phyloP scores from a whole-genome alignment of 2,888 invertebrate species.

The Parochlus steinenii region DNA sequence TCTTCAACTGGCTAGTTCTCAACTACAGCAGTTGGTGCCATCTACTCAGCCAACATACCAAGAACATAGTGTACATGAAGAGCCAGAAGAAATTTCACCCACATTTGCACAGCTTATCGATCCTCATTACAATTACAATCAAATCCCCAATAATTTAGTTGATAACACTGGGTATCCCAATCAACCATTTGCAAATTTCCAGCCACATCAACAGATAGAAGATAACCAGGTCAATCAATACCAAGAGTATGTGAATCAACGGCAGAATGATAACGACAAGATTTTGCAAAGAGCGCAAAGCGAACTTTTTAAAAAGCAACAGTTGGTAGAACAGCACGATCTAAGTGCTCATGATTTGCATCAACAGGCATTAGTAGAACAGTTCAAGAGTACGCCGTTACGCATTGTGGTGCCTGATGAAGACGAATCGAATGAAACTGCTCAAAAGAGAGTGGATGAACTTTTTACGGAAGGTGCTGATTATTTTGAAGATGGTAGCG shows the following conservation, averaged over 20 bases:
- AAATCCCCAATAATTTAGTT: background rate
- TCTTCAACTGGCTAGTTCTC: constrained; percentile 2
- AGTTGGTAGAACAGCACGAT: constrained; percentile 17
- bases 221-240: constrained; percentile 4
- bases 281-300: constrained; percentile 19
- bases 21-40: background rate
- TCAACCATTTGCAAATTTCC: constrained; percentile 10
- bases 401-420: constrained; percentile 35
- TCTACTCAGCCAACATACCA: constrained; percentile 3
- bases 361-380: constrained; percentile 24
- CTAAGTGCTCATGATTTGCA: constrained; percentile 24
- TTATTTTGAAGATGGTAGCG: too few species aligned
- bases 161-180: constrained; percentile 5
- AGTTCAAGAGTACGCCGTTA: constrained; percentile 26
- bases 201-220: constrained; percentile 2
- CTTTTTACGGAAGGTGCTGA: too few species aligned
- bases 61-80: background rate
- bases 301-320: constrained; percentile 16
- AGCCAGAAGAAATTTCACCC: background rate
- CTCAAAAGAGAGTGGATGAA: too few species aligned
- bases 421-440: too few species aligned
- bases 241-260: constrained; percentile 3
- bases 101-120: constrained; percentile 3
- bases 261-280: constrained; percentile 21
- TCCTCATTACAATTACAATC: too few species aligned